Conservation (phyloP, 2,888 invertebrate species). For the Omphaloscelis lunosa region DNA sequence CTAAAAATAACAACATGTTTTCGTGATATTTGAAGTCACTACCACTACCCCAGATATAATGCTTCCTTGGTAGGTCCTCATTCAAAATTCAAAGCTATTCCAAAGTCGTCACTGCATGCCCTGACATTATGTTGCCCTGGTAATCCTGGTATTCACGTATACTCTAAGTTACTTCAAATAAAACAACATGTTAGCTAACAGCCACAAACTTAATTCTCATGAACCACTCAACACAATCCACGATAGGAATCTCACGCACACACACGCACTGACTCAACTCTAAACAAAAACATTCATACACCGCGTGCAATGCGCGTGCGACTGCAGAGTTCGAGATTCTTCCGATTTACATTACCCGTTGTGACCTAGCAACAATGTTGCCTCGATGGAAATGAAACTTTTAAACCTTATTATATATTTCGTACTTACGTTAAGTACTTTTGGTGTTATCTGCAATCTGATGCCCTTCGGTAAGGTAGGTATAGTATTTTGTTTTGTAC, state of each 20-base stretch:
- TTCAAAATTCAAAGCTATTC: neutral
- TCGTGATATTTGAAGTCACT: neutral
- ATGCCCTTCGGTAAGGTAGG: constrained; percentile 36
- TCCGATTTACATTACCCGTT: constrained; percentile 34
- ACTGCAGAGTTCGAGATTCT: constrained; percentile 53
- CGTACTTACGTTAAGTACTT: constrained; percentile 13
- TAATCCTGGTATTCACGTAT: neutral
- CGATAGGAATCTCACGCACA: constrained; percentile 25
- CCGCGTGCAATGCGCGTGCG: constrained; percentile 54
- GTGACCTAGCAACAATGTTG: constrained; percentile 42
- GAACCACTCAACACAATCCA: constrained; percentile 9
- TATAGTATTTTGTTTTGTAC: neutral
- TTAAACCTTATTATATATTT: neutral
- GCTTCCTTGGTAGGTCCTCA: neutral
- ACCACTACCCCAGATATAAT: neutral
- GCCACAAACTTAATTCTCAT: constrained; percentile 6
- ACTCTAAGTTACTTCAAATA: neutral
- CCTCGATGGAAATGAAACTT: neutral
- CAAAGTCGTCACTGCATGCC: neutral
- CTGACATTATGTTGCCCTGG: neutral
- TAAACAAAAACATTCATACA: constrained; percentile 44
- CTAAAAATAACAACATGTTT: neutral
- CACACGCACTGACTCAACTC: neutral
- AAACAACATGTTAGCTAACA: constrained; percentile 8
- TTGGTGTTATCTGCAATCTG: constrained; percentile 26